These are phyloP conservation scores for Dichetophora obliterata DNA, from an alignment of 2,888 invertebrate genomes.

Conservation along the genomic window DNA sequence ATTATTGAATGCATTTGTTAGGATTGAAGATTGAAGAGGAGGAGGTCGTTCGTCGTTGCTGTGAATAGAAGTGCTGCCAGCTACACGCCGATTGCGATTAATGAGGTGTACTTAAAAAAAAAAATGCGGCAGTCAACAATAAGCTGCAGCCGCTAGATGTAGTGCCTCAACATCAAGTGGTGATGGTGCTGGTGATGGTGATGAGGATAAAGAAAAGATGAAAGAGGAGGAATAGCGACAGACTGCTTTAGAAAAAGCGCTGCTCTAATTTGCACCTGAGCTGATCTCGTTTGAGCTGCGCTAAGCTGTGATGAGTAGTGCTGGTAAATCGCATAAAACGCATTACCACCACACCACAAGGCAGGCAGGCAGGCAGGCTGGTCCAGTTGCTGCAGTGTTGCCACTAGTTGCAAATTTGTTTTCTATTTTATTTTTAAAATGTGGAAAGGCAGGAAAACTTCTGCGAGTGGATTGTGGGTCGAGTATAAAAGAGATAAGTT, in stretches of 20 bases:
- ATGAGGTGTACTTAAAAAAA: constrained; percentile 63
- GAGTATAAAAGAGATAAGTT: too few species aligned
- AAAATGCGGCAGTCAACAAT: constrained; percentile 42
- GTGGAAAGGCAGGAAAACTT: too few species aligned
- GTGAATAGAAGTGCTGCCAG: not conserved
- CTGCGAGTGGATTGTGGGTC: too few species aligned
- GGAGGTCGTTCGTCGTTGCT: not conserved
- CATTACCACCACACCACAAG: not conserved
- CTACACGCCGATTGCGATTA: constrained; percentile 63
- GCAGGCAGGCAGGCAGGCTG: not conserved
- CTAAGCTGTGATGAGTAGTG: not conserved
- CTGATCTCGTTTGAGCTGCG: constrained; percentile 14
- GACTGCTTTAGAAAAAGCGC: not conserved
- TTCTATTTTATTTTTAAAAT: too few species aligned
- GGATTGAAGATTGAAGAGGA: not conserved
- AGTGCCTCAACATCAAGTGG: not conserved
- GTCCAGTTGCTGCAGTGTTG: too few species aligned
- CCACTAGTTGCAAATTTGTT: too few species aligned
- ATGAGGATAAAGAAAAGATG: not conserved
- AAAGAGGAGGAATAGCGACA: not conserved
- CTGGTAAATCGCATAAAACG: constrained; percentile 13
- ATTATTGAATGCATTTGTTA: constrained; percentile 21
- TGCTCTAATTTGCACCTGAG: constrained; percentile 56
- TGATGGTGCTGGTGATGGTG: not conserved
- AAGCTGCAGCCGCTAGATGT: constrained; percentile 53